Base-by-base conservation (phyloP, 2,797 vertebrate genomes). In the Nannoperca australis region DNA sequence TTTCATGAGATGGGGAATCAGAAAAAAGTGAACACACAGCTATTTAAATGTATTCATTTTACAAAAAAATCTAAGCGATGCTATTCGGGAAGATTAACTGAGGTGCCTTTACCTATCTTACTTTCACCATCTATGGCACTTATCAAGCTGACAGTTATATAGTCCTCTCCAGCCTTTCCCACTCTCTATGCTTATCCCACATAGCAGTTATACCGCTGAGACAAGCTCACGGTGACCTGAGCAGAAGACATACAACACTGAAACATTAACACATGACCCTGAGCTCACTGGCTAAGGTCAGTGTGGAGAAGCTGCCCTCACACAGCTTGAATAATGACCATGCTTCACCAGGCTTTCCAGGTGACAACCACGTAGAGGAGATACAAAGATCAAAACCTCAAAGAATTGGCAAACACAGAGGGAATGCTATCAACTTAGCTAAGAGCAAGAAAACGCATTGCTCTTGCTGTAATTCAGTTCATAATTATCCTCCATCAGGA, bases 211-310 rank as follows among this genome's bases (percentile, higher is more conserved):
- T 87, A 67, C 83, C 83, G 86, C 63, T 86, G 80, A 82, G 85
- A 83, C 70, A 75, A 81, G 83, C 80, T 82, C 78, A 80, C 80
- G 75, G 75, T 78, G 89, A 92, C 85, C 90, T 8, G 73, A 81
- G 69, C 78, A 78, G 70, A 83, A 85, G 90, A 92, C 90, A 88
- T 78, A 83, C 76, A 85, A 90, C 86, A 90, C 84, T 15, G 65
- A 80, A 75, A 86, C 86, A 85, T 83, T 88, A 85, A 86, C 85
- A 78, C 87, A 70, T 63, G 82, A 93, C 86, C 84, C 84, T 70
- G 76, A 74, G 60, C 72, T 80, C 50, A 47, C 54, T 36, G 86
- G 82, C 69, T 72, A 80, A 78, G 82, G 72, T 88, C 63, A 78
- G 49, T 61, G 70, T n/a, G 11, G 47, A 60, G 75, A 78, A 76